phyloP scores from a whole-genome alignment of 2,888 invertebrate species.

The Leptothorax acervorum region DNA sequence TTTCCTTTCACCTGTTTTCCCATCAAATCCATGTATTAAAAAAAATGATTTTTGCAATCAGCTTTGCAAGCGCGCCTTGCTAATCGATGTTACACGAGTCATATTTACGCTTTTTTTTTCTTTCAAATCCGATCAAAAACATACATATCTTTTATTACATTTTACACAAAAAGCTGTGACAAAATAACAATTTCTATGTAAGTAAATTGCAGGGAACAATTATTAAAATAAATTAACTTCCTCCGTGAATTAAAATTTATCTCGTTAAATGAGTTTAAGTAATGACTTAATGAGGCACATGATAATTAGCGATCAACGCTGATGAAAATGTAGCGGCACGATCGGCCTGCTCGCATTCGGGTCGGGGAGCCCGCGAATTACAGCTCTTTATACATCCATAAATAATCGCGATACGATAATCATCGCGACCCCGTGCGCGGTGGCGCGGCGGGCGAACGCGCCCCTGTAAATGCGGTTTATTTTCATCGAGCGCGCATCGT shows the following conservation, averaged over 20 bases:
- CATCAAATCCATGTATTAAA: constrained; percentile 23
- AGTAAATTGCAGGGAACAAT: neutral
- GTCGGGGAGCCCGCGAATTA: constrained; percentile 28
- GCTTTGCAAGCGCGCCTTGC: neutral
- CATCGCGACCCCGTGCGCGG: constrained; percentile 19
- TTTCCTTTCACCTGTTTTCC: constrained; percentile 32
- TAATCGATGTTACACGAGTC: constrained; percentile 6
- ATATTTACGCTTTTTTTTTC: constrained; percentile 11
- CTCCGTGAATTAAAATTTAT: constrained; percentile 30
- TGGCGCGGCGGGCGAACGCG: neutral
- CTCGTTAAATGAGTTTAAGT: constrained; percentile 32
- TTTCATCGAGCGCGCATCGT: constrained; percentile 44
- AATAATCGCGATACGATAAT: constrained; percentile 56
- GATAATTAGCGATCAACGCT: constrained; percentile 38
- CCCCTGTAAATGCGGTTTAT: constrained; percentile 47
- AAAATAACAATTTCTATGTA: neutral
- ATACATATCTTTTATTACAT: constrained; percentile 7
- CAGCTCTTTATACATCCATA: constrained; percentile 44
- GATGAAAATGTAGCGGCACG: constrained; percentile 42
- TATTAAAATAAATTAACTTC: constrained; percentile 2
- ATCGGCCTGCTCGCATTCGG: constrained; percentile 7
- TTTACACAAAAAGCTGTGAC: neutral
- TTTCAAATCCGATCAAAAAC: constrained; percentile 6
- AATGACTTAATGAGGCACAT: constrained; percentile 36
- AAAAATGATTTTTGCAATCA: constrained; percentile 41